Base-by-base conservation (phyloP, 2,113 vertebrate species). In the Danionella cerebrum region DNA sequence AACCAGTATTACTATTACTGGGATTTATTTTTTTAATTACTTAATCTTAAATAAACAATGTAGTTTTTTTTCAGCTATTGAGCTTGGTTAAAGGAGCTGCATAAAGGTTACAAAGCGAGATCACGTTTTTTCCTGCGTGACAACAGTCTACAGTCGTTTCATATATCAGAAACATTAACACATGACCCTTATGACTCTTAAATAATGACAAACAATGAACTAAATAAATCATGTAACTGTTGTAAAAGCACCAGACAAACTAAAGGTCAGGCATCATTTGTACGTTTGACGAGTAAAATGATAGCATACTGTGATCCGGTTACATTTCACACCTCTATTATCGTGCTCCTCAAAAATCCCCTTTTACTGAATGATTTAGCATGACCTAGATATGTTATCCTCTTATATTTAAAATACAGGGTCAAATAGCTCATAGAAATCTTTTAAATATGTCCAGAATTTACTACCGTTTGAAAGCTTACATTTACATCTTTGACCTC, bases 101-200 rank as follows among this genome's bases (percentile, higher is more conserved):
- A n/a, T n/a, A n/a, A n/a, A n/a, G n/a, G n/a, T n/a, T n/a, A n/a
- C n/a, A 41, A 8, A 47, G 48, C 29, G 39, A 57, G 38, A 65
- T 60, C 39, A 45, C 3, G 4, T 60, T 60, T 18, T 60, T 25
- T 45, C 39, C 14, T 29, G 14, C 6, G 1, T 44, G 22, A 7
- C 21, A 4, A 6, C 13, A 47, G 72, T n/a, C n/a, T n/a, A n/a
- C 50, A 36, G 19, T 42, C 14, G 39, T 53, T 41, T 76, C 42
- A 6, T 9, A 41, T 73, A 22, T 77, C 79, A 74, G 21, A 68
- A 63, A 72, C 25, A 74, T 65, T n/a, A 52, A 65, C 77, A 57
- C 35, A 8, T 45, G 21, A 35, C 22, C 16, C 22, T 31, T 39
- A 42, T 27, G 10, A n/a, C n/a, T 45, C 11, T 25, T 57, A 9